phyloP scores from a whole-genome alignment of 92 coral and sea anemone genomes.

The Isaurus tuberculatus region DNA sequence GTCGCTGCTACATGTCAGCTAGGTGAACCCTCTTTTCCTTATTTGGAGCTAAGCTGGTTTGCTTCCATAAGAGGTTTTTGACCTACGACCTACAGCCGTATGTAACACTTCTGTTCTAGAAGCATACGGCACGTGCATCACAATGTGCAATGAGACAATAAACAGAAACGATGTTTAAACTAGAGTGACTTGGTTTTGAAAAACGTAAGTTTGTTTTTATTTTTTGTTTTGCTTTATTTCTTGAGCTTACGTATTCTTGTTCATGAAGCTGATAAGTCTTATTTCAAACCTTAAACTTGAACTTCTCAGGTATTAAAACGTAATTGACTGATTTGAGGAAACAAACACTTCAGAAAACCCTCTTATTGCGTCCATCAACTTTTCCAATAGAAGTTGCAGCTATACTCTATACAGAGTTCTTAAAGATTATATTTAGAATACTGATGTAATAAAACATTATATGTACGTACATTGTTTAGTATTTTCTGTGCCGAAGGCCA shows the following conservation, averaged over 20 bases:
- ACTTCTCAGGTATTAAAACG: too few relatives aligned
- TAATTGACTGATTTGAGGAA: too few relatives aligned
- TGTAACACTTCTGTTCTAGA: not conserved
- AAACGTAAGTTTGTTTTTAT: not conserved
- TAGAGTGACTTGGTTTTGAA: not conserved
- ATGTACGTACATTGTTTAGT: not conserved
- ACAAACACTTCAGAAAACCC: too few relatives aligned
- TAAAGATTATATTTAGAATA: not conserved
- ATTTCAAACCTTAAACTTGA: not conserved
- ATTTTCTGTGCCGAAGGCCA: not conserved
- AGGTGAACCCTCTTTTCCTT: not conserved
- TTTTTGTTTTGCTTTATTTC: too few relatives aligned
- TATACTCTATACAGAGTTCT: not conserved
- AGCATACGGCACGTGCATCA: constrained; percentile 24
- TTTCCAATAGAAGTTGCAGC: too few relatives aligned
- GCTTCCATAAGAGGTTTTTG: not conserved
- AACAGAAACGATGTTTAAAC: not conserved
- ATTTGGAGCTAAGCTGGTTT: not conserved
- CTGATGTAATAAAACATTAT: not conserved
- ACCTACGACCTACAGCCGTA: constrained; percentile 13
- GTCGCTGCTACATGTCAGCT: constrained; percentile 15
- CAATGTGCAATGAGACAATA: not conserved
- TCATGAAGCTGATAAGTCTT: not conserved
- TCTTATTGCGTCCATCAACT: too few relatives aligned
- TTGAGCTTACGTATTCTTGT: not conserved